These are phyloP conservation scores for Limnephilus auricula DNA, from an alignment of 2,888 invertebrate genomes.

Conservation along the genomic window DNA sequence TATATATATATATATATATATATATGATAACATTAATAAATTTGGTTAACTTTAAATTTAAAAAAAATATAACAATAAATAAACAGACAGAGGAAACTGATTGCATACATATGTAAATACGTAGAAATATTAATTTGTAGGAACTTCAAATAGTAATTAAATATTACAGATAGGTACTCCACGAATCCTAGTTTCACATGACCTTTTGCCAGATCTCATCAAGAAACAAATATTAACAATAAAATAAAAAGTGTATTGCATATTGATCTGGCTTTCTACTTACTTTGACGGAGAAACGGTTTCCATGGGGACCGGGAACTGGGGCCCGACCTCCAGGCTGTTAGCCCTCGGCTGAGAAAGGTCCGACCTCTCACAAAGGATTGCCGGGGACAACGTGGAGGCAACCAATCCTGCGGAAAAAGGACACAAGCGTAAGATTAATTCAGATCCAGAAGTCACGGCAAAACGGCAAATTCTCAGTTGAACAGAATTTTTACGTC, in stretches of 20 bases:
- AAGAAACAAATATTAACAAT: neutral
- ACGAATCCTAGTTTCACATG: no score
- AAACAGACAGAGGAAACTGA: no score
- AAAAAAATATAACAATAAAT: no score
- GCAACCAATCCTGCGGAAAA: neutral
- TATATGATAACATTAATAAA: no score
- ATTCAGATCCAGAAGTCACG: neutral
- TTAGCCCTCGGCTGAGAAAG: neutral
- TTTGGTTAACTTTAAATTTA: no score
- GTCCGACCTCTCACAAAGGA: neutral
- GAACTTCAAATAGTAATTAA: no score
- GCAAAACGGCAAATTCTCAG: neutral
- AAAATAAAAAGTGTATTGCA: neutral
- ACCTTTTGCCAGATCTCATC: no score
- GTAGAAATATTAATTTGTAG: no score
- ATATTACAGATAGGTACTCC: no score
- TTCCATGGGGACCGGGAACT: conserved; percentile 5
- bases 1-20: no score
- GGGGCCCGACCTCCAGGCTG: conserved; percentile 13
- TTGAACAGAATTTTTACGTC: neutral
- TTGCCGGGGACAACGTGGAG: neutral
- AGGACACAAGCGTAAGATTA: neutral
- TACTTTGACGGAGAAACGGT: neutral
- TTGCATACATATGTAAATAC: no score
- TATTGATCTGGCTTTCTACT: neutral